Percentiles rank a stretch among this genome's conserved stretches.
Conservation (phyloP, 2,888 invertebrate genomes). For the Clostera curtula region DNA sequence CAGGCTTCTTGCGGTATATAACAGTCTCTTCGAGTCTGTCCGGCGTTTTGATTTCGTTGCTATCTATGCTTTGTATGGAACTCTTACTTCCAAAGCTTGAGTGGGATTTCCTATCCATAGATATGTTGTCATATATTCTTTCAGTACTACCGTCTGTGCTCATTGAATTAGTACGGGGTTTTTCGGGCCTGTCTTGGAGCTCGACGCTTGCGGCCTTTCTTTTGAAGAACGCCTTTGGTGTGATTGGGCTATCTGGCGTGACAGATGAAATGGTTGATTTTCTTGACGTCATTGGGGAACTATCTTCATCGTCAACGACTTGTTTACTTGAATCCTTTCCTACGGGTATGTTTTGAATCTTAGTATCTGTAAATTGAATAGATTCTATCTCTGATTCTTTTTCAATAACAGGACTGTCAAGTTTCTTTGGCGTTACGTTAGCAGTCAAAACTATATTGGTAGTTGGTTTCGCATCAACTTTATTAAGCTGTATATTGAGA, state of each 20-base stretch:
- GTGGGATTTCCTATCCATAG: constrained; percentile 62
- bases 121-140: constrained; percentile 62
- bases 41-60: constrained; percentile 53
- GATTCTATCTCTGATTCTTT: constrained; percentile 37
- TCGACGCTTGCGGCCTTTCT: constrained; percentile 74
- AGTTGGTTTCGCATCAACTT: constrained; percentile 77
- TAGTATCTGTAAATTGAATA: constrained; percentile 36
- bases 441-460: constrained; percentile 80
- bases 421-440: constrained; percentile 70
- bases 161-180: constrained; percentile 52
- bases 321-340: constrained; percentile 43
- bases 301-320: constrained; percentile 34
- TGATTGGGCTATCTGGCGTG: constrained; percentile 50
- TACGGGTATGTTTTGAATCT: constrained; percentile 27
- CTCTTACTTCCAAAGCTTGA: constrained; percentile 69
- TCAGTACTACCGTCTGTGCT: constrained; percentile 63
- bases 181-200: constrained; percentile 58
- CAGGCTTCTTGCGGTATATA: constrained; percentile 73
- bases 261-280: constrained; percentile 31
- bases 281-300: constrained; percentile 33
- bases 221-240: constrained; percentile 67
- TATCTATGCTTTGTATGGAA: constrained; percentile 64
- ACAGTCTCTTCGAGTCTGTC: constrained; percentile 66
- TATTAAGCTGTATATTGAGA: constrained; percentile 80
- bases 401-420: constrained; percentile 48